phyloP scores from a whole-genome alignment of 2,888 invertebrate species.

The Hyles lineata region DNA sequence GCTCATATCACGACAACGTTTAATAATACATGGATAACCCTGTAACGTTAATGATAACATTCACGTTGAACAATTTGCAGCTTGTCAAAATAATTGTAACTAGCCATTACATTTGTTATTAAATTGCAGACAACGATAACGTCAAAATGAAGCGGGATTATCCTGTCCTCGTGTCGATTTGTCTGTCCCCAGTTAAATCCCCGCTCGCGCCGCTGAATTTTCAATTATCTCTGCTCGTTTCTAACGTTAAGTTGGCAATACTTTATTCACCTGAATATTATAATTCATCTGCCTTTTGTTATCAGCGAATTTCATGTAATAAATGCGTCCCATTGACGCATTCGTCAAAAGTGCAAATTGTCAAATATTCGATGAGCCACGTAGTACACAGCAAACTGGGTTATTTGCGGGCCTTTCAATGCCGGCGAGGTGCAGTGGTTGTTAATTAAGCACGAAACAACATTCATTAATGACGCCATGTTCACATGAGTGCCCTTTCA shows the following conservation, averaged over 20 bases:
- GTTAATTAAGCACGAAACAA: conserved; percentile 40
- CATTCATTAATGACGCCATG: conserved; percentile 35
- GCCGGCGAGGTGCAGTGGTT: conserved; percentile 28
- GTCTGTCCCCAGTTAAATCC: conserved; percentile 52
- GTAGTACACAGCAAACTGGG: not conserved
- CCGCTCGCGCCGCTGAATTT: conserved; percentile 54
- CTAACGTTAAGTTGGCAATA: conserved; percentile 52
- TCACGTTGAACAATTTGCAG: not conserved
- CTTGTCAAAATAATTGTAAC: not conserved
- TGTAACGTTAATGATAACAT: not conserved
- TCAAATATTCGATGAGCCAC: not conserved
- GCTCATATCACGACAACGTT: not conserved
- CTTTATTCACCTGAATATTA: conserved; percentile 43
- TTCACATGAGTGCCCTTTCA: conserved; percentile 33
- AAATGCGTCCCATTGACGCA: conserved; percentile 6
- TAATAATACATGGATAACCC: not conserved
- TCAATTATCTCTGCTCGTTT: conserved; percentile 55
- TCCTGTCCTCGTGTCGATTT: conserved; percentile 47
- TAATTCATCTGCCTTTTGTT: conserved; percentile 40
- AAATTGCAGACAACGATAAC: conserved; percentile 56
- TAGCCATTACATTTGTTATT: conserved; percentile 44
- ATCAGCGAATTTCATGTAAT: conserved; percentile 34
- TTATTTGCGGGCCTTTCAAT: not conserved
- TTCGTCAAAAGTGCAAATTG: conserved; percentile 20
- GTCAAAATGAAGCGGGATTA: conserved; percentile 57